These are phyloP conservation scores for Hiodon alosoides DNA, from an alignment of 2,113 vertebrate species.

Conservation along the genomic window DNA sequence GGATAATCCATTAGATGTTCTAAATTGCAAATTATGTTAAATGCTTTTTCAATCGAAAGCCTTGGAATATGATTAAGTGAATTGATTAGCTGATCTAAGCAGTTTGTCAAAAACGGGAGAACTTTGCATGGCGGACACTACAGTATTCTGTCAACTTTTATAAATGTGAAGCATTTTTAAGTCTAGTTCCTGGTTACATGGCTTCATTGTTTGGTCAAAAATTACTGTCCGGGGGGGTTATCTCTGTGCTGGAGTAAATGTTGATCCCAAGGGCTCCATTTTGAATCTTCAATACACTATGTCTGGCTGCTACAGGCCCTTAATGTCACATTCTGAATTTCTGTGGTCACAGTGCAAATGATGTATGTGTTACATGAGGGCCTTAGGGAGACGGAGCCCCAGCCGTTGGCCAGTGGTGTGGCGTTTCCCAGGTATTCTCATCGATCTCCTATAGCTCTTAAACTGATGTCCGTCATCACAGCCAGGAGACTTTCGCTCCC, in stretches of 20 bases:
- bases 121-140: constrained; percentile 40
- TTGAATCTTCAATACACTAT: constrained; percentile 23
- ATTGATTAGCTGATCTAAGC: constrained; percentile 33
- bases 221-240: not conserved
- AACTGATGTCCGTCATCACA: constrained; percentile 46
- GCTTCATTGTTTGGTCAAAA: constrained; percentile 19
- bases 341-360: constrained; percentile 35
- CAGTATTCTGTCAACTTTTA: constrained; percentile 41
- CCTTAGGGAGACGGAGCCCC: constrained; percentile 39
- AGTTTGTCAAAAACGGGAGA: constrained; percentile 43
- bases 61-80: constrained; percentile 24
- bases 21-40: not conserved
- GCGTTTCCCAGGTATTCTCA: constrained; percentile 44
- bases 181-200: constrained; percentile 36
- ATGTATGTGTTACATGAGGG: constrained; percentile 45
- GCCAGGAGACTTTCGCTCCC: constrained; percentile 47
- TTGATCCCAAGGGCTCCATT: constrained; percentile 14
- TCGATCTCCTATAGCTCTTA: constrained; percentile 51
- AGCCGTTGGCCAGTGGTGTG: constrained; percentile 39
- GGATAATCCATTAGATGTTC: not conserved
- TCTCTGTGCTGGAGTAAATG: not conserved
- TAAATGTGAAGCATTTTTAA: constrained; percentile 35
- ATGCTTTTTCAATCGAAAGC: not conserved
- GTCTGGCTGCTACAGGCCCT: constrained; percentile 41
- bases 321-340: constrained; percentile 23